Conservation (phyloP, 1,140 invertebrate genomes). For the Cydia pomonella region DNA sequence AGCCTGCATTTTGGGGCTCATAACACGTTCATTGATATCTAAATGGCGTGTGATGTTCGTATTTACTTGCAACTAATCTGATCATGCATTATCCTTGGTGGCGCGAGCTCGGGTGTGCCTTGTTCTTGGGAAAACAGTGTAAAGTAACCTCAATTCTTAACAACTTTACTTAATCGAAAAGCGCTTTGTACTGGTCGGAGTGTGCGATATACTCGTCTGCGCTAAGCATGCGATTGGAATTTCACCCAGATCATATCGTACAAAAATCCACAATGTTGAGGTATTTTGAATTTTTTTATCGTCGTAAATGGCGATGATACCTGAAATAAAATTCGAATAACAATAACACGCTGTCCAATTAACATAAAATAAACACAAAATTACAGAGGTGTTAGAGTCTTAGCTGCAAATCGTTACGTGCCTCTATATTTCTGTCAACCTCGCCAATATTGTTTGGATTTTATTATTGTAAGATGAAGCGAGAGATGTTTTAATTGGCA, state of each 20-base stretch:
- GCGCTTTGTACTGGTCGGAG: neutral
- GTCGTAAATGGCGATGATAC: constrained; percentile 14
- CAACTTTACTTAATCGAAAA: neutral
- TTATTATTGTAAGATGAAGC: constrained; percentile 25
- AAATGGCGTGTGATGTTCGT: constrained; percentile 21
- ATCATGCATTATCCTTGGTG: neutral
- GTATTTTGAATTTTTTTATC: neutral
- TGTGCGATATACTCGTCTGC: neutral
- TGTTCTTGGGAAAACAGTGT: neutral
- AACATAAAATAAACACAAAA: constrained; percentile 29
- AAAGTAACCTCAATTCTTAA: neutral
- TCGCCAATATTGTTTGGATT: neutral
- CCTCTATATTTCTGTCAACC: constrained; percentile 27
- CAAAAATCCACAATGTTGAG: neutral
- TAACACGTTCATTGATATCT: constrained; percentile 27
- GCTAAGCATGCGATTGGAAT: neutral
- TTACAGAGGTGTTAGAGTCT: constrained; percentile 25
- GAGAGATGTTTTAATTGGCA: constrained; percentile 13
- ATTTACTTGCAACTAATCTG: constrained; percentile 20
- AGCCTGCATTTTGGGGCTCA: constrained; percentile 3
- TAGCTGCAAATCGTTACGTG: constrained; percentile 16
- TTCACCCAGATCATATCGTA: neutral
- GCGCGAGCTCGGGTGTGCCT: neutral
- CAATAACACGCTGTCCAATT: constrained; percentile 25
- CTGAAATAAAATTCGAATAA: constrained; percentile 24